A percentile compares a stretch with the other conserved stretches of the same genome.
Conservation (phyloP, 2,888 invertebrate species). For the Heliconius ismenius region DNA sequence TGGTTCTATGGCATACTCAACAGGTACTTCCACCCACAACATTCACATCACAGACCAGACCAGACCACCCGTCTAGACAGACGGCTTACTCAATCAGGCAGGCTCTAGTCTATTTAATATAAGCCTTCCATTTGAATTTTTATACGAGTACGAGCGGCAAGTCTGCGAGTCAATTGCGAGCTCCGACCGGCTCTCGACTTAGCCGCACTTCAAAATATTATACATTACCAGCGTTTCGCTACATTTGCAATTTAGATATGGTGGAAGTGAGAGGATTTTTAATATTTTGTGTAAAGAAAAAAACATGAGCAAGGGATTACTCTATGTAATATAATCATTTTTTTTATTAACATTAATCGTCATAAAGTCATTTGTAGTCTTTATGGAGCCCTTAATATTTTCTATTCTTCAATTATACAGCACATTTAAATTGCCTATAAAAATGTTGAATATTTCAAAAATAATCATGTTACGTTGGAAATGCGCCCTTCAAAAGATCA, state of each 20-base stretch:
- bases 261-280: background rate
- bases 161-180: conserved; percentile 23
- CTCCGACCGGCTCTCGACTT: conserved; percentile 20
- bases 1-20: background rate
- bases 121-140: conserved; percentile 31
- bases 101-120: conserved; percentile 29
- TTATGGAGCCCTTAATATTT: background rate
- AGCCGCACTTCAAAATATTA: conserved; percentile 26
- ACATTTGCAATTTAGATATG: conserved; percentile 15
- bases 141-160: conserved; percentile 19
- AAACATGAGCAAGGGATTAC: too few relatives aligned
- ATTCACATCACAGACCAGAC: background rate
- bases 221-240: conserved; percentile 12
- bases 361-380: too few relatives aligned
- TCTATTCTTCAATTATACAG: background rate
- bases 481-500: background rate
- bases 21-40: background rate
- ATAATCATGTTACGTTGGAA: background rate
- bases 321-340: too few relatives aligned
- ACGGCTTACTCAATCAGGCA: conserved; percentile 27
- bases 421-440: background rate
- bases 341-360: too few relatives aligned
- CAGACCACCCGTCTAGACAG: conserved; percentile 30
- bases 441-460: background rate
- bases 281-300: background rate